Percentiles rank a stretch among this genome's conserved stretches.
These are phyloP conservation scores for Orussus abietinus DNA, from an alignment of 1,140 invertebrate genomes.

Conservation along the genomic window DNA sequence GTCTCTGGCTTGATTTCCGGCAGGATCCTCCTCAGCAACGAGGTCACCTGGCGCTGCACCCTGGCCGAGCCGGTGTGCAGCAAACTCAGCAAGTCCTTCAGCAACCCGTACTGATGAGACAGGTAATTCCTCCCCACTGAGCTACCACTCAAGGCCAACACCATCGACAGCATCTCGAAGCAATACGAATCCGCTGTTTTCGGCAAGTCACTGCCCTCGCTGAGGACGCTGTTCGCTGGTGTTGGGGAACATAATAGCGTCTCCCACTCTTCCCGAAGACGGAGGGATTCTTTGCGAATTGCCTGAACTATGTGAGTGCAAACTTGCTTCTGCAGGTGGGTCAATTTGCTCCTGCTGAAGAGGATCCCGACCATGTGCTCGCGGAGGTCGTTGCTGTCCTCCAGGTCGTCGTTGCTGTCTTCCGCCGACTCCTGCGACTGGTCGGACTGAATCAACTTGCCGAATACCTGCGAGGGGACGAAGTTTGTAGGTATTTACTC, in stretches of 20 bases:
- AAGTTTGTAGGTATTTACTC: conserved; percentile 10
- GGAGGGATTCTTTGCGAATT: conserved; percentile 80
- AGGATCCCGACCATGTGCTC: conserved; percentile 97
- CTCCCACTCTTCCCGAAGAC: conserved; percentile 89
- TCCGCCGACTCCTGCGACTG: conserved; percentile 47
- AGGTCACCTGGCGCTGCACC: conserved; percentile 88
- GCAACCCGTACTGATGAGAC: conserved; percentile 79
- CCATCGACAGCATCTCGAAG: conserved; percentile 96
- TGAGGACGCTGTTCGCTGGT: conserved; percentile 42
- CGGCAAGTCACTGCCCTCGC: conserved; percentile 49
- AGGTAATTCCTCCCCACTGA: conserved; percentile 85
- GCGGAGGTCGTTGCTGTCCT: conserved; percentile 80
- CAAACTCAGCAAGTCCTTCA: conserved; percentile 81
- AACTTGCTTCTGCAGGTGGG: conserved; percentile 92
- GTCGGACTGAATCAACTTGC: conserved; percentile 73
- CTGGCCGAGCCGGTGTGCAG: conserved; percentile 91
- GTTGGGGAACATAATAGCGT: conserved; percentile 48
- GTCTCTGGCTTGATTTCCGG: conserved; percentile 72
- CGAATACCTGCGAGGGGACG: conserved; percentile 83
- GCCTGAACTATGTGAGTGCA: conserved; percentile 83
- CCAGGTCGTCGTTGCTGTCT: conserved; percentile 54
- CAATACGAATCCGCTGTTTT: conserved; percentile 84
- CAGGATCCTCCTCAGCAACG: conserved; percentile 75
- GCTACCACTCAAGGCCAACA: conserved; percentile 88
- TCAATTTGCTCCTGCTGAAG: conserved; percentile 90